Evolutionary conservation across 1,140 invertebrate species (phyloP).

Genomic region (Diabrotica undecimpunctata): DNA sequence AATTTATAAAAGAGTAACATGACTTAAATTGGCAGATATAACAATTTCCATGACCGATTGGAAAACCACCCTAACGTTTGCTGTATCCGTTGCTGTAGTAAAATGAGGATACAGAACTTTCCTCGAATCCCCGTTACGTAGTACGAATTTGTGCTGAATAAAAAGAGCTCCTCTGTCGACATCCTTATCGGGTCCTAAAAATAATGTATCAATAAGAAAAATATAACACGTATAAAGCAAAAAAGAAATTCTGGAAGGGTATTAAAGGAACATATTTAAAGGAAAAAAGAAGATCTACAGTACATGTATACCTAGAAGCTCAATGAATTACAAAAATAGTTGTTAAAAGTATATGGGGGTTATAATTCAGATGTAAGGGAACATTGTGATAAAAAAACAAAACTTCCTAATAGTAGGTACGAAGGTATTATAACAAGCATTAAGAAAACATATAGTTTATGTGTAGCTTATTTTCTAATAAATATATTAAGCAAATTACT

Average conservation of each 20-base stretch:
- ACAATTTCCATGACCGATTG: conserved; percentile 62
- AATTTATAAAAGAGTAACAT: conserved; percentile 51
- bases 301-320: too few relatives aligned
- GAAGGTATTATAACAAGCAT: too few relatives aligned
- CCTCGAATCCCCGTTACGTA: conserved; percentile 54
- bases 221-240: background rate
- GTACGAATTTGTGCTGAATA: conserved; percentile 61
- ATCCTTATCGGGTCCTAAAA: conserved; percentile 60
- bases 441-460: too few relatives aligned
- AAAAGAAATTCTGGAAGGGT: background rate
- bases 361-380: too few relatives aligned
- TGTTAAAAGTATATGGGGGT: too few relatives aligned
- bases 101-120: conserved; percentile 63
- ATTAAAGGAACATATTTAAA: too few relatives aligned
- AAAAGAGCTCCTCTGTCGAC: conserved; percentile 61
- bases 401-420: too few relatives aligned
- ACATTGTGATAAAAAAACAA: too few relatives aligned
- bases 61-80: conserved; percentile 60
- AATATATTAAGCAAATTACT: too few relatives aligned
- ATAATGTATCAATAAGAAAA: conserved; percentile 9
- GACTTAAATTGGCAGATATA: conserved; percentile 56
- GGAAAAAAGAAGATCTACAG: background rate
- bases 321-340: too few relatives aligned
- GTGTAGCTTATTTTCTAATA: too few relatives aligned
- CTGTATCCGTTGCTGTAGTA: conserved; percentile 63